These are phyloP conservation scores for Crossaster papposus DNA, from an alignment of 53 echinoderm and acorn worm genomes.

Conservation along the genomic window DNA sequence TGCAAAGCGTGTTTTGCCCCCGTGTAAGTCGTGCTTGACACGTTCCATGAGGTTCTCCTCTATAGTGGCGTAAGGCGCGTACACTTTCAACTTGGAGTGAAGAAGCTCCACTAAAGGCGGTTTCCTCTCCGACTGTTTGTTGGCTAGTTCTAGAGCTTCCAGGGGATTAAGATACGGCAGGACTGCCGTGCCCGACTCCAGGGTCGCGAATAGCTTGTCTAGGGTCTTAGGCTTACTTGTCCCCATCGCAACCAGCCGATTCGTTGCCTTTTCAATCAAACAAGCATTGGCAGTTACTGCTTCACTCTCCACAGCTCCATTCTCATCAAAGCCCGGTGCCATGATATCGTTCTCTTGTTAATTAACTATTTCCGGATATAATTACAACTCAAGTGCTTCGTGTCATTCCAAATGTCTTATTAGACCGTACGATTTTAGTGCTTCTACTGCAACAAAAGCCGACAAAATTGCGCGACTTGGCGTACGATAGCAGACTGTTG, in stretches of 20 bases:
- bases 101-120: neutral
- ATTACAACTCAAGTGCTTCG: too few species aligned
- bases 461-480: too few species aligned
- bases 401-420: too few species aligned
- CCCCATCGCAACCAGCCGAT: conserved; percentile 9
- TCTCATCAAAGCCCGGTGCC: neutral
- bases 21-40: neutral
- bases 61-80: neutral
- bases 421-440: too few species aligned
- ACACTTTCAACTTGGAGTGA: neutral
- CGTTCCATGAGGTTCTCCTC: neutral
- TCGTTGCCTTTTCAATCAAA: neutral
- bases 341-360: neutral
- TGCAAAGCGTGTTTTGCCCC: neutral
- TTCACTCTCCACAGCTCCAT: neutral
- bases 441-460: too few species aligned
- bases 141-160: conserved; percentile 6
- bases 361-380: neutral
- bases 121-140: neutral
- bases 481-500: too few species aligned
- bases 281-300: neutral
- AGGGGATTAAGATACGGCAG: conserved; percentile 8
- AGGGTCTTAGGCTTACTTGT: neutral
- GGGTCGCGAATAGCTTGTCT: neutral
- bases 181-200: neutral